Percentiles rank a stretch among this genome's conserved stretches.
Conservation (phyloP, 2,888 invertebrate genomes). For the Chrysotoxum bicinctum region DNA sequence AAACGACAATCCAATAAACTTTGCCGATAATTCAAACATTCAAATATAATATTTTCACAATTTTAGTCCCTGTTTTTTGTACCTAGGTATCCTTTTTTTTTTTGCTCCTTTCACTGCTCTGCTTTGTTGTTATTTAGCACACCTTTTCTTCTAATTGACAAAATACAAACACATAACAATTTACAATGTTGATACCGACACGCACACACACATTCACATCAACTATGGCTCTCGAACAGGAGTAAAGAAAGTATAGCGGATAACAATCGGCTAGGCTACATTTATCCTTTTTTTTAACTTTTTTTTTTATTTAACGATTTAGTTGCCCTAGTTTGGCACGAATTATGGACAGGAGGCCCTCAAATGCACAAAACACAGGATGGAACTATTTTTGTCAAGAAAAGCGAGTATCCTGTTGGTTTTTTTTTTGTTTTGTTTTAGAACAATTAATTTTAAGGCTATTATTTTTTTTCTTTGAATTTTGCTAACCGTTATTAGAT, state of each 20-base stretch:
- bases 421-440: conserved; percentile 18
- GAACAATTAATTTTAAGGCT: conserved; percentile 17
- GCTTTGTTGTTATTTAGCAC: conserved; percentile 45
- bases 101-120: conserved; percentile 20
- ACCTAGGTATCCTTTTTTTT: conserved; percentile 7
- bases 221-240: conserved; percentile 31
- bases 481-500: conserved; percentile 40
- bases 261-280: conserved; percentile 54
- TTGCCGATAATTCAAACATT: conserved; percentile 54
- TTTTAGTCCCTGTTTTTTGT: conserved; percentile 41
- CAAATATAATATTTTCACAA: conserved; percentile 53
- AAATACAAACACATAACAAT: conserved; percentile 39
- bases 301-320: conserved; percentile 30
- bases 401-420: conserved; percentile 9
- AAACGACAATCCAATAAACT: conserved; percentile 15
- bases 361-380: conserved; percentile 42
- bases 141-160: conserved; percentile 53
- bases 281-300: conserved; percentile 42
- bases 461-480: conserved; percentile 10
- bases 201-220: conserved; percentile 27
- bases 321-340: conserved; percentile 63
- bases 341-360: conserved; percentile 27
- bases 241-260: conserved; percentile 51
- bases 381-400: background rate
- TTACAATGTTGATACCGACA: conserved; percentile 48